Evolutionary conservation across 2,797 vertebrate genomes (phyloP).

Genomic region (Phataginus tetradactyla): DNA sequence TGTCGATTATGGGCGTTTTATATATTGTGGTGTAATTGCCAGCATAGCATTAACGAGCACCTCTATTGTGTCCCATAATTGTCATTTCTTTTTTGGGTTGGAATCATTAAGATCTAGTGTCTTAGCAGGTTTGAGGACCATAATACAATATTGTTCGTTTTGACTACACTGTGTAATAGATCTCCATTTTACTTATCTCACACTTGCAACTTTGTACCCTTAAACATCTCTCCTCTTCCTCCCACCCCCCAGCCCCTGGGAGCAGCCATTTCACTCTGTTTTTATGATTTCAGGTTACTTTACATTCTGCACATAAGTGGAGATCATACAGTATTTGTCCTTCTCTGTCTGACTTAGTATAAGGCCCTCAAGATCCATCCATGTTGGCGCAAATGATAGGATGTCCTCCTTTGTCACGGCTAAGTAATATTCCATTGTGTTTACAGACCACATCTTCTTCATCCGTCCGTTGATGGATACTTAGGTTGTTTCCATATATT

Average conservation of each 20-base stretch:
- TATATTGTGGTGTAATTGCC: fast-evolving
- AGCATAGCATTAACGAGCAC: fast-evolving
- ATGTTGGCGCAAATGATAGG: fast-evolving
- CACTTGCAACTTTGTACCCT: too few species aligned
- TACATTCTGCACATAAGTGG: neutral
- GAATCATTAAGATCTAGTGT: neutral
- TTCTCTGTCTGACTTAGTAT: neutral
- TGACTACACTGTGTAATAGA: fast-evolving
- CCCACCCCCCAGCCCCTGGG: fast-evolving
- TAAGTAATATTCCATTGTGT: fast-evolving
- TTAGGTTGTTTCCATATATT: fast-evolving
- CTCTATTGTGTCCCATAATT: fast-evolving
- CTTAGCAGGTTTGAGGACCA: fast-evolving
- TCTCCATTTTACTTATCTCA: neutral
- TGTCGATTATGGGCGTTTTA: too few species aligned
- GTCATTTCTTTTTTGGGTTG: too few species aligned
- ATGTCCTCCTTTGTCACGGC: neutral
- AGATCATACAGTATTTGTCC: neutral
- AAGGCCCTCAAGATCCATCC: neutral
- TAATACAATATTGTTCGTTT: too few species aligned
- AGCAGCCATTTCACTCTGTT: fast-evolving
- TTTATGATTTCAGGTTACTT: neutral
- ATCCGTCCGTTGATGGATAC: fast-evolving
- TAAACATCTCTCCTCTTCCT: neutral
- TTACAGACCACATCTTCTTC: fast-evolving